Percentiles rank a stretch among this genome's conserved stretches.
Evolutionary conservation across 1,140 invertebrate genomes (phyloP).

Genomic region (Tetragonula clypearis): DNA sequence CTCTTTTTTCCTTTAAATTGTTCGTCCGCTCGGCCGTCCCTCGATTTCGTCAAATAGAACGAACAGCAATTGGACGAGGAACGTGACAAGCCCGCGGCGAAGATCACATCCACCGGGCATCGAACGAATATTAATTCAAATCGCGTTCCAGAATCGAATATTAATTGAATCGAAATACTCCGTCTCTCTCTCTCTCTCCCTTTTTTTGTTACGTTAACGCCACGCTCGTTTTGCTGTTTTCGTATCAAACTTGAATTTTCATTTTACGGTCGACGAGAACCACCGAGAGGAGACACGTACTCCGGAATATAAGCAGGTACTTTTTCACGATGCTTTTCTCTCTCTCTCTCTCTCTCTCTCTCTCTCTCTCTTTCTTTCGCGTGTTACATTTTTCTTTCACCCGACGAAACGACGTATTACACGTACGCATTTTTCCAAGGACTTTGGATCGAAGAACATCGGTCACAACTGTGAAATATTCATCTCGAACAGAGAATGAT

Average conservation of each 20-base stretch:
- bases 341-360: background rate
- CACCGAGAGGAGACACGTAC: background rate
- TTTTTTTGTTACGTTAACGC: background rate
- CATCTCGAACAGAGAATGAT: too few species aligned
- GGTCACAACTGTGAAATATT: too few species aligned
- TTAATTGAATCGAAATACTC: conserved; percentile 42
- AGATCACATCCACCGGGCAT: conserved; percentile 16
- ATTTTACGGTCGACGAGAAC: background rate
- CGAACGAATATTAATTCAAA: conserved; percentile 44
- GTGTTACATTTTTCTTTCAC: too few species aligned
- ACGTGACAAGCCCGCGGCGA: conserved; percentile 41
- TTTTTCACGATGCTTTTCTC: background rate
- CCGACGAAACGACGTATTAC: too few species aligned
- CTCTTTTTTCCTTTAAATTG: background rate
- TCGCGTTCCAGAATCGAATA: conserved; percentile 35
- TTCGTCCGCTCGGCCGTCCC: conserved; percentile 12
- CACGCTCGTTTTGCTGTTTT: background rate
- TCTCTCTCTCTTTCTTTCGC: background rate
- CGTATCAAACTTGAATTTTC: background rate
- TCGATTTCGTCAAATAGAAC: conserved; percentile 37
- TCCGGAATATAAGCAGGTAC: too few species aligned
- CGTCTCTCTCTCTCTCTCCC: background rate
- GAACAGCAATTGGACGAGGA: conserved; percentile 8
- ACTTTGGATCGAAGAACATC: too few species aligned
- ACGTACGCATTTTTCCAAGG: too few species aligned